These are phyloP conservation scores for Henricia sp. DNA, from an alignment of 53 echinoderm and acorn worm species.

Conservation along the genomic window DNA sequence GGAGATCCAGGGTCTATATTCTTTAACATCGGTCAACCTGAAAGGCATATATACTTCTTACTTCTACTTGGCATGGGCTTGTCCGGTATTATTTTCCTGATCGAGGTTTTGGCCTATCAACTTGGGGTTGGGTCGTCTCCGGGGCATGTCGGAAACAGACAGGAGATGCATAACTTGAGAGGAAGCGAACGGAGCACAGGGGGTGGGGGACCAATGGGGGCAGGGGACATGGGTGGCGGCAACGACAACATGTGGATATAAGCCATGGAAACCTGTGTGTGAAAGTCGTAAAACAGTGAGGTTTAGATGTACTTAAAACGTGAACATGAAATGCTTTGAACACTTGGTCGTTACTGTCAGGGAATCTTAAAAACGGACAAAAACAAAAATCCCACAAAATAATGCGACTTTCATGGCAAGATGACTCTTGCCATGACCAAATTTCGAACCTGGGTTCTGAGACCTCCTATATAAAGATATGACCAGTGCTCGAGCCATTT, in stretches of 20 bases:
- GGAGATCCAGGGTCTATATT: constrained; percentile 86
- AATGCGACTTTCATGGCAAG: no score
- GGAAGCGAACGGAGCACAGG: background rate
- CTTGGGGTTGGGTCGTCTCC: constrained; percentile 62
- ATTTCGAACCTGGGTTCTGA: no score
- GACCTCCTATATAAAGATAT: no score
- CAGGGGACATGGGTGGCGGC: constrained; percentile 17
- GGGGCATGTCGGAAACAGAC: constrained; percentile 1
- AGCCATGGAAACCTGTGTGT: background rate
- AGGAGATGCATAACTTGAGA: constrained; percentile 53
- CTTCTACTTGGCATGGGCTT: constrained; percentile 84
- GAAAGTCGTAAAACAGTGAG: no score
- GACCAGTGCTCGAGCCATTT: no score
- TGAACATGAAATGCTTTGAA: no score
- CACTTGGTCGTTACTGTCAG: no score
- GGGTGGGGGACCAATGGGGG: constrained; percentile 16
- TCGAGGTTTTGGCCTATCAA: constrained; percentile 84
- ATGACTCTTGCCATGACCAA: no score
- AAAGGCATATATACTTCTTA: constrained; percentile 87
- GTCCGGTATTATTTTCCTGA: constrained; percentile 76
- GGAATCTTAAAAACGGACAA: no score
- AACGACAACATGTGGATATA: constrained; percentile 91
- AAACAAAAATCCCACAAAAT: no score
- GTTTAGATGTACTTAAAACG: no score
- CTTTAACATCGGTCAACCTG: constrained; percentile 82